phyloP scores from a whole-genome alignment of 2,113 vertebrate genomes.

The Pungitius pungitius region DNA sequence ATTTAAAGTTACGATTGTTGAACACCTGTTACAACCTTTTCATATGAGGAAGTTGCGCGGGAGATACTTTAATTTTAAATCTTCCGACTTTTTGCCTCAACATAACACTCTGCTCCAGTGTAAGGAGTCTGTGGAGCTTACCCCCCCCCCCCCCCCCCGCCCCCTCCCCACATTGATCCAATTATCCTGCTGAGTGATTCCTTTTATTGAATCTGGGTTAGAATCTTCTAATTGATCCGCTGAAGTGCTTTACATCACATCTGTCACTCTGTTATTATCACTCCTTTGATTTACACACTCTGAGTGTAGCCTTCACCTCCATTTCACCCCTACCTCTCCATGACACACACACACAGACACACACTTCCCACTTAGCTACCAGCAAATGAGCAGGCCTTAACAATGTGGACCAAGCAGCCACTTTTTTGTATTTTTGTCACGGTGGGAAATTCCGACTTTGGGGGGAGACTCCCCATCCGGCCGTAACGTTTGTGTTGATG shows the following conservation, averaged over 20 bases:
- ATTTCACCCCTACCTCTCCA: not conserved
- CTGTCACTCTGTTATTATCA: not conserved
- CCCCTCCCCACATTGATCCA: too few relatives aligned
- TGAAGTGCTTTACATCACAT: conserved; percentile 7
- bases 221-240: not conserved
- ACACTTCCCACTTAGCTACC: not conserved
- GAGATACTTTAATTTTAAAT: not conserved
- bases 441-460: not conserved
- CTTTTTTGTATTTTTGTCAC: not conserved
- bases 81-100: not conserved
- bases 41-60: not conserved
- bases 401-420: not conserved
- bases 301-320: not conserved
- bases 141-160: too few relatives aligned
- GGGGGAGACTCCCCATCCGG: not conserved
- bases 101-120: not conserved
- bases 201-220: not conserved
- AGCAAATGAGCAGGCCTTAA: conserved; percentile 9
- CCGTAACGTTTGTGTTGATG: not conserved
- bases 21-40: not conserved
- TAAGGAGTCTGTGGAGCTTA: not conserved
- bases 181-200: not conserved
- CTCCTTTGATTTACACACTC: conserved; percentile 18
- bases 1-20: not conserved
- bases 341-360: not conserved